phyloP scores from a whole-genome alignment of 2,797 vertebrate species.

The Poecilia picta region DNA sequence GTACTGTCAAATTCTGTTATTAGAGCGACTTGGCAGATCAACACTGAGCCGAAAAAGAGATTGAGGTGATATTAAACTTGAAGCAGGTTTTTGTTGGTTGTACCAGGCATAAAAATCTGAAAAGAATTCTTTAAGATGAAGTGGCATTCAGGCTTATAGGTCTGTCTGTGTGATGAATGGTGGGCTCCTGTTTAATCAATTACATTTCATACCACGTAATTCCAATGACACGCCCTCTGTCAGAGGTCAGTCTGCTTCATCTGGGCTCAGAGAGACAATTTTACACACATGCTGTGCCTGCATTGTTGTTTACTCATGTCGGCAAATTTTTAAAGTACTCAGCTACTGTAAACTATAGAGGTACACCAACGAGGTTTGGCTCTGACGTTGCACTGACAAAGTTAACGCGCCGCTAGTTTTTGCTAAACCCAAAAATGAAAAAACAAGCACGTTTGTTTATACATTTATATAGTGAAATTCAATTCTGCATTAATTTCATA shows the following conservation, averaged over 20 bases:
- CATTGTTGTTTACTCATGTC: constrained; percentile 32
- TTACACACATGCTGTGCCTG: constrained; percentile 38
- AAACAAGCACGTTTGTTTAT: background rate
- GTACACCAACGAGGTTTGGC: background rate
- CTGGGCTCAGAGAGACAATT: constrained; percentile 31
- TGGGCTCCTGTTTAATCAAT: constrained; percentile 78
- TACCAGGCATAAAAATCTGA: constrained; percentile 30
- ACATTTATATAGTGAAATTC: background rate
- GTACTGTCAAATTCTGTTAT: constrained; percentile 49
- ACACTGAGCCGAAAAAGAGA: constrained; percentile 23
- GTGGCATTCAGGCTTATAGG: constrained; percentile 40
- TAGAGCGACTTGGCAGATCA: constrained; percentile 42
- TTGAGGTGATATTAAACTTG: constrained; percentile 24
- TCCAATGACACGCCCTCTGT: constrained; percentile 70
- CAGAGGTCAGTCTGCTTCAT: constrained; percentile 65
- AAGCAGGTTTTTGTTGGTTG: constrained; percentile 46
- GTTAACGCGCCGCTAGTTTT: background rate
- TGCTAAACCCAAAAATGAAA: background rate
- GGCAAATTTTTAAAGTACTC: background rate
- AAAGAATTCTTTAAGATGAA: constrained; percentile 54
- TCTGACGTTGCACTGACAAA: background rate
- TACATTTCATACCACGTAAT: constrained; percentile 82
- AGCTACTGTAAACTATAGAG: background rate
- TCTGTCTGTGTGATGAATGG: constrained; percentile 67
- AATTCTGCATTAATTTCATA: background rate